phyloP scores from a whole-genome alignment of 2,888 invertebrate species.

The Calliphora vomitoria region DNA sequence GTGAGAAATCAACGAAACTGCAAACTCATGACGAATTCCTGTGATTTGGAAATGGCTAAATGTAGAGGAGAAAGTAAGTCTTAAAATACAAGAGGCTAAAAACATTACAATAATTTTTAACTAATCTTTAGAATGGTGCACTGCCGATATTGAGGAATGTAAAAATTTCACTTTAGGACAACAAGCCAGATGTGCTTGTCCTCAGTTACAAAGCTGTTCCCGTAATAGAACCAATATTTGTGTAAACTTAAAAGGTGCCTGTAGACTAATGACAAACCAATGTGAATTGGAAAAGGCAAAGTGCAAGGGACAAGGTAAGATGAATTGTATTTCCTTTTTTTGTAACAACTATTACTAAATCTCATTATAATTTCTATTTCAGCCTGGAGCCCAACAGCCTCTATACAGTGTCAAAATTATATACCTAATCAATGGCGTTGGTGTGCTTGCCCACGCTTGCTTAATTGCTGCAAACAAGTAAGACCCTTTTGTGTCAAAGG shows the following conservation, averaged over 20 bases:
- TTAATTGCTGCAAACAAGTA: slow-evolving; percentile 37
- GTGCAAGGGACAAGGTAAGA: slow-evolving; percentile 44
- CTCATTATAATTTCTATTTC: not conserved
- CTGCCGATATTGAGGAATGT: slow-evolving; percentile 35
- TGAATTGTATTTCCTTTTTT: too few relatives aligned
- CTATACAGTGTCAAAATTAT: slow-evolving; percentile 52
- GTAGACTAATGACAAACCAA: slow-evolving; percentile 35
- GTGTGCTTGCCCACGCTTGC: slow-evolving; percentile 51
- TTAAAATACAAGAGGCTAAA: not conserved
- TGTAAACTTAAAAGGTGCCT: slow-evolving; percentile 31
- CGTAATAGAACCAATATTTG: slow-evolving; percentile 33
- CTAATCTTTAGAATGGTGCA: slow-evolving; percentile 30
- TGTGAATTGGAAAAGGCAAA: slow-evolving; percentile 58
- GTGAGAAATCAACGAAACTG: slow-evolving; percentile 26
- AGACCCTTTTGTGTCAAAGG: slow-evolving; percentile 41
- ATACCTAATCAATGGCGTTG: slow-evolving; percentile 41
- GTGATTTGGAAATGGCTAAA: slow-evolving; percentile 54
- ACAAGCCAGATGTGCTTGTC: slow-evolving; percentile 37
- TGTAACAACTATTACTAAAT: too few relatives aligned
- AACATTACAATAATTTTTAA: not conserved
- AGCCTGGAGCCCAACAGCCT: slow-evolving; percentile 17
- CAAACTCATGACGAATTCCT: slow-evolving; percentile 42
- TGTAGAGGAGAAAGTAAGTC: slow-evolving; percentile 61
- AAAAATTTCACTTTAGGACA: slow-evolving; percentile 33
- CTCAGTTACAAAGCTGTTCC: slow-evolving; percentile 28